phyloP scores from a whole-genome alignment of 2,113 vertebrate species.

The Barnardius zonarius region DNA sequence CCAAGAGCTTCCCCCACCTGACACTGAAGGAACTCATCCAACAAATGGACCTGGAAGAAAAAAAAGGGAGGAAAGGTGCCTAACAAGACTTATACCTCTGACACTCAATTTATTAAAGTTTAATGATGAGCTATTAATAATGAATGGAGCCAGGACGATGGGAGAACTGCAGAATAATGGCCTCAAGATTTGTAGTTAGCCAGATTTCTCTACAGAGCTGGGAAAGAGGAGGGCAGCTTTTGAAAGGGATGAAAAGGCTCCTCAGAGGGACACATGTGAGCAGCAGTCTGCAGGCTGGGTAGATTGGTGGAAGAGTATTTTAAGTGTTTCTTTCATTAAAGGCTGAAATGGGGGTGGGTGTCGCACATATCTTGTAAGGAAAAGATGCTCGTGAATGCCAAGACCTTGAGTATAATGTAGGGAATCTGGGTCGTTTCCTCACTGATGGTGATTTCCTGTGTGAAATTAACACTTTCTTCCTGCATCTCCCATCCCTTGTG shows the following conservation, averaged over 20 bases:
- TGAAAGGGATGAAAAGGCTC: background rate
- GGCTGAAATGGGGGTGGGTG: background rate
- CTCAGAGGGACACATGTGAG: background rate
- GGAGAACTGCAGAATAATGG: background rate
- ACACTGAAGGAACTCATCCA: background rate
- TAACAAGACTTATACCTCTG: background rate
- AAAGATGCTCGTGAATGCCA: background rate
- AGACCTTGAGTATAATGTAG: background rate
- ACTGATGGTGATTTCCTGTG: background rate
- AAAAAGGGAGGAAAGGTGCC: background rate
- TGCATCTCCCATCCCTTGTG: fast-evolving
- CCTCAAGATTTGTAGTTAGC: background rate
- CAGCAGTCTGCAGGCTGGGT: background rate
- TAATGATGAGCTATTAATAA: conserved; percentile 41
- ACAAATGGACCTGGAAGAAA: background rate
- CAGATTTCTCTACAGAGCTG: background rate
- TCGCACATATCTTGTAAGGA: fast-evolving
- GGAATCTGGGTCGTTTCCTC: background rate
- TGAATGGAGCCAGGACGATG: background rate
- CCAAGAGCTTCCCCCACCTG: fast-evolving
- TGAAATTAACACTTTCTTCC: background rate
- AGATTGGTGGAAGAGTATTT: background rate
- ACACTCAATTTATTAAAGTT: conserved; percentile 15
- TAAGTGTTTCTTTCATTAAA: background rate
- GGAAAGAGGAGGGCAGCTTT: background rate